Evolutionary conservation across 92 coral and sea anemone genomes (phyloP).

Genomic region (Phenganax subtilis): DNA sequence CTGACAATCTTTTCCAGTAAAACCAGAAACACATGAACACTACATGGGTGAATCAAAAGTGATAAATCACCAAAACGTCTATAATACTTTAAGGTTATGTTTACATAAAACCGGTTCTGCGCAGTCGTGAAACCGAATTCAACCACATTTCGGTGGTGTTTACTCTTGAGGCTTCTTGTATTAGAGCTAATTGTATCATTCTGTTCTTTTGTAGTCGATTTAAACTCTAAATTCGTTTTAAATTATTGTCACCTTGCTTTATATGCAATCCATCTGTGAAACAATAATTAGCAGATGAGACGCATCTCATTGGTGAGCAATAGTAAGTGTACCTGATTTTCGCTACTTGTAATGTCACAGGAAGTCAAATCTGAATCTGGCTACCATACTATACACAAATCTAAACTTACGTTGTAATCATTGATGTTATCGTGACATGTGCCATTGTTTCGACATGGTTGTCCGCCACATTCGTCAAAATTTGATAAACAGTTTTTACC

Average conservation of each 20-base stretch:
- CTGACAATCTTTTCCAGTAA: slow-evolving; percentile 49
- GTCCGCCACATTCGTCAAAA: slow-evolving; percentile 20
- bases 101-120: no score
- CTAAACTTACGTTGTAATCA: slow-evolving; percentile 27
- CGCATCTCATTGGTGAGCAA: background rate
- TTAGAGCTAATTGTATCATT: no score
- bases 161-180: no score
- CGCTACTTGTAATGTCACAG: background rate
- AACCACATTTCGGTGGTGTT: no score
- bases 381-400: no score
- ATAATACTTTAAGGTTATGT: background rate
- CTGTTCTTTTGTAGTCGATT: no score
- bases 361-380: background rate
- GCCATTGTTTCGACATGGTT: slow-evolving; percentile 27
- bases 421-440: slow-evolving; percentile 20
- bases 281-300: background rate
- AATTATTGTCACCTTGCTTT: no score
- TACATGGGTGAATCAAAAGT: background rate
- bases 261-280: no score
- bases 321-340: no score
- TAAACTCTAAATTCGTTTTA: no score
- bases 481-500: slow-evolving; percentile 22
- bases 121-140: no score
- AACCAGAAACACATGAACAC: slow-evolving; percentile 14
- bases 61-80: background rate